These are phyloP conservation scores for Drosophila kuntzei DNA, from an alignment of 2,888 invertebrate genomes.

Conservation along the genomic window DNA sequence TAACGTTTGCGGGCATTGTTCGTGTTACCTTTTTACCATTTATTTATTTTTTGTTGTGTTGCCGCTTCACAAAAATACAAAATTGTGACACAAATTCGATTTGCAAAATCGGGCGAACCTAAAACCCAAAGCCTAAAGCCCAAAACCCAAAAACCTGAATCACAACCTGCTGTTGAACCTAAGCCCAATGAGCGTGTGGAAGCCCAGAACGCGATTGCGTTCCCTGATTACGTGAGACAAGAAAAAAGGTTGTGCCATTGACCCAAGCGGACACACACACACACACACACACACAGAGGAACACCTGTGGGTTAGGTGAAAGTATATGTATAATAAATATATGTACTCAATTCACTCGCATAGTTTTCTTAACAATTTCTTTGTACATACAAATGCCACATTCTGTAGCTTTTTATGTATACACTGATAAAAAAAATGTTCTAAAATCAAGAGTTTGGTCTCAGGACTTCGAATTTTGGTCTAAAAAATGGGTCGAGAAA, in stretches of 20 bases:
- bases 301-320: background rate
- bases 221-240: conserved; percentile 60
- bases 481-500: no score
- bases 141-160: conserved; percentile 15
- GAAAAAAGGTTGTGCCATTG: conserved; percentile 51
- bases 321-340: conserved; percentile 1
- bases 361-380: conserved; percentile 34
- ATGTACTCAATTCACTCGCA: background rate
- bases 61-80: conserved; percentile 24
- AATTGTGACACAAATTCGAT: conserved; percentile 66
- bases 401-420: conserved; percentile 9
- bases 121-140: background rate
- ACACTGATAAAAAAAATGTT: no score
- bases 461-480: no score
- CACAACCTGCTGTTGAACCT: conserved; percentile 29
- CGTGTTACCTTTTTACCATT: conserved; percentile 28
- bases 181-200: conserved; percentile 46
- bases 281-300: background rate
- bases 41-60: conserved; percentile 2
- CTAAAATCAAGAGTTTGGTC: no score
- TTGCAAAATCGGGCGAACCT: conserved; percentile 49
- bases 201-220: conserved; percentile 49
- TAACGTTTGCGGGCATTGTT: conserved; percentile 37
- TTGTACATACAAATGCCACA: conserved; percentile 47
- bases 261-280: conserved; percentile 11